Evolutionary conservation across 2,888 invertebrate genomes (phyloP), one percentile per base, ranked within the genome.

Genomic region (Coremacera marginata): DNA sequence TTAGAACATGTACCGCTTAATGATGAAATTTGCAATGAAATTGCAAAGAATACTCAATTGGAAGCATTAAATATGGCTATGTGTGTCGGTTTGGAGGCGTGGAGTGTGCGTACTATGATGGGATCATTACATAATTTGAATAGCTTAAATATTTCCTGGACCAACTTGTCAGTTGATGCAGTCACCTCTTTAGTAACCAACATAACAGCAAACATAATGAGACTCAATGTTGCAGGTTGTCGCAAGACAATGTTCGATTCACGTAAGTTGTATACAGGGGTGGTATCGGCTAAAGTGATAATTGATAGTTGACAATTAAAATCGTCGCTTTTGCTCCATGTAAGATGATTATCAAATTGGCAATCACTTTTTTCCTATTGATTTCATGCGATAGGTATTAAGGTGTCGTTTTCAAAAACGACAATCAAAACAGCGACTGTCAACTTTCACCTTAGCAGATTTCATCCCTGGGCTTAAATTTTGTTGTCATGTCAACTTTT

Each of bases 1-100:
- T 88, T 98, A 75, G 98, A 98, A 88, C 94, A 94, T 83, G 93
- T 95, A 25, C 88, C 89, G 9, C 79, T 97, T 0, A 92, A 92
- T 82, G 91, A 92, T 79, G 89, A 89, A 1, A 92, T 94, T 27
- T 94, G 95, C 84, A 87, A 90, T 78, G 91, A 94, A 70, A 93
- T 97, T 78, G 92, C 94, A 81, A 86, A 92, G 85, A 95, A 93
- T 86, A 87, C 85, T 67, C 90, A 93, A 63, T 88, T 98, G 80
- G 95, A 96, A 88, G 93, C 94, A 0, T 90, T 98, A 25, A 97
- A 98, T 90, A 89, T 97, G 84, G 93, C 95, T 0, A 95, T 96
- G 95, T 93, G 93, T 27, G 91, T 91, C 73, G 96, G 95, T 0
- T 87, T 97, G 8, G 92, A 93, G 19, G 89, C 91, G 0, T 89